Evolutionary conservation across 2,888 invertebrate genomes (phyloP), one percentile per base, ranked within the genome.

Genomic region (Tridacna gigas): DNA sequence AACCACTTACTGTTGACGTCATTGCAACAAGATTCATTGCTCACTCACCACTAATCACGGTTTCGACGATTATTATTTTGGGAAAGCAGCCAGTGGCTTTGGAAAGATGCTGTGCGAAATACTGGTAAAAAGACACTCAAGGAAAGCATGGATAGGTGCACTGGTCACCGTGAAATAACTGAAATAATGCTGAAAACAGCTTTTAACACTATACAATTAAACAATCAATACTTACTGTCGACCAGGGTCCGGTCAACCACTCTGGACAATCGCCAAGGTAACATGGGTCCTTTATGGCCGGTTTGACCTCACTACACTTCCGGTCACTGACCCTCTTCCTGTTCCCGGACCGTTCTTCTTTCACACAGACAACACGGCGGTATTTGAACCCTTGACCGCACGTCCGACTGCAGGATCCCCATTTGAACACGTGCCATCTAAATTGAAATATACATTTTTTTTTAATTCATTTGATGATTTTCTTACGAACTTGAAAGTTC

Each of bases 371-470:
- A 1, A 86, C 88, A 12, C 82, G 83, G 0, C 88, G 77, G 67
- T 84, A 80, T 63, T 75, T 81, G 51, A 69, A 69, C 13, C 88
- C 88, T 13, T 77, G 60, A 4, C 84, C 88, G 74, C 88, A 88
- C 22, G 88, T 79, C 18, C 86, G 80, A 60, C 88, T 88, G 71
- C 88, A 88, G 1, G 81, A 79, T 12, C 86, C 82, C 88, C 88
- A 88, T 60, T 88, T 88, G n/a, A 86, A 88, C 4, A 82, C 77
- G 26, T 86, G 84, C 88, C 88, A 88, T 65, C 88, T 88, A 77
- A 37, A 37, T 37, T 37, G 37, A 9, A 13, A 22, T 18, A 25
- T 3, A 65, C 2, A 9, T 37, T 37, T 4, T 37, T 4, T 37
- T 37, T 37, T 2, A 65, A 51, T 51, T 51, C 51, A 51, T 51